These are phyloP conservation scores for Pachycephus smyrnensis DNA, from an alignment of 2,888 invertebrate species.

Conservation along the genomic window DNA sequence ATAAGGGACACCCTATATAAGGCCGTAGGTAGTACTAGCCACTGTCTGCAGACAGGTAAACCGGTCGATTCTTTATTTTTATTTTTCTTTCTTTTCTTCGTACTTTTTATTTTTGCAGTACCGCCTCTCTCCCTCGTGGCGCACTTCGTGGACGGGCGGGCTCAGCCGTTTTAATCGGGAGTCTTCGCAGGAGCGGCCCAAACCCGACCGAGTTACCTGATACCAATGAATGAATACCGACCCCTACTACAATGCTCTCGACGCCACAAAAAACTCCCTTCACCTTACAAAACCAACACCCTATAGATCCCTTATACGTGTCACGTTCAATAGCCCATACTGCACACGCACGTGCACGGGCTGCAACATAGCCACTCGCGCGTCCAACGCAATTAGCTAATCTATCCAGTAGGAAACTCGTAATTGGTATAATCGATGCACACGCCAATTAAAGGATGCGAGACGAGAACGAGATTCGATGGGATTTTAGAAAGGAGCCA, in stretches of 20 bases:
- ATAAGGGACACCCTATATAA: slow-evolving; percentile 24
- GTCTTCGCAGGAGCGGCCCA: slow-evolving; percentile 11
- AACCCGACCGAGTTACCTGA: slow-evolving; percentile 52
- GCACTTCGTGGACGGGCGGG: slow-evolving; percentile 7
- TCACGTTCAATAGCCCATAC: slow-evolving; percentile 43
- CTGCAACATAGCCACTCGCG: slow-evolving; percentile 14
- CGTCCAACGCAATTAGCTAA: slow-evolving; percentile 55
- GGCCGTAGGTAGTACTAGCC: slow-evolving; percentile 31
- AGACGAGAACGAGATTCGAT: slow-evolving; percentile 57
- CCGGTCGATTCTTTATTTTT: slow-evolving; percentile 52
- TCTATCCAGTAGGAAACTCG: slow-evolving; percentile 55
- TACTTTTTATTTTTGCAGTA: slow-evolving; percentile 18
- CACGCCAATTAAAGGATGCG: slow-evolving; percentile 50
- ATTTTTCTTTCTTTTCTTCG: slow-evolving; percentile 29
- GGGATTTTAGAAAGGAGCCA: slow-evolving; percentile 1
- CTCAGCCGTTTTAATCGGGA: not conserved
- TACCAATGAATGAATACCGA: slow-evolving; percentile 58
- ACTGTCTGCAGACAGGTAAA: slow-evolving; percentile 52
- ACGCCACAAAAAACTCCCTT: slow-evolving; percentile 32
- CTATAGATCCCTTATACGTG: slow-evolving; percentile 30
- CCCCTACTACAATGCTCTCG: slow-evolving; percentile 24
- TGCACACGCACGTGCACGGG: slow-evolving; percentile 10
- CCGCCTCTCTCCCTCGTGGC: slow-evolving; percentile 10
- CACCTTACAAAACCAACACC: slow-evolving; percentile 34
- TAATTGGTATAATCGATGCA: slow-evolving; percentile 62